A percentile compares a stretch with the other conserved stretches of the same genome.
Evolutionary conservation across 30 jellyfish, hydroid and myxozoan genomes (phyloP).

Genomic region (Aurelia aurita complex sp. Pacific): DNA sequence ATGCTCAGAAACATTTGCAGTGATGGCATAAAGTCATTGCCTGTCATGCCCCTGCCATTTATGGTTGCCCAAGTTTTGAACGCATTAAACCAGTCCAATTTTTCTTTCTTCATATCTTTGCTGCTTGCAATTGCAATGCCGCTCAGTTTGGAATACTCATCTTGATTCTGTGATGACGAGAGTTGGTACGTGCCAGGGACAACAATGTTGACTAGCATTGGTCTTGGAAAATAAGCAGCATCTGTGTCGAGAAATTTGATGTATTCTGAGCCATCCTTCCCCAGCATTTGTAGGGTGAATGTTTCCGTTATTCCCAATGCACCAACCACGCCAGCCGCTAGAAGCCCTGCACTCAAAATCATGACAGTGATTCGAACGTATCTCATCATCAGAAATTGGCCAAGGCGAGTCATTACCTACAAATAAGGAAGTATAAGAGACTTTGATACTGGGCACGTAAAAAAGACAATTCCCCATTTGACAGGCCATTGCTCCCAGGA

Average conservation of each 20-base stretch:
- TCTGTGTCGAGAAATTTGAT: constrained; percentile 48
- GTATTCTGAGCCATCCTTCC: constrained; percentile 76
- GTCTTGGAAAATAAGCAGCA: constrained; percentile 29
- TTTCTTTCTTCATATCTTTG: constrained; percentile 2
- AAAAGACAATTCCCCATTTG: too few species aligned
- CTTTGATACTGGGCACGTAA: too few species aligned
- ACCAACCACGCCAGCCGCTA: constrained; percentile 69
- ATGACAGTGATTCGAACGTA: constrained; percentile 46
- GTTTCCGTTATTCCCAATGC: constrained; percentile 54
- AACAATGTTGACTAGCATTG: constrained; percentile 32
- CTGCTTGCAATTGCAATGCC: constrained; percentile 17
- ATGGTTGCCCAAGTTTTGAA: constrained; percentile 36
- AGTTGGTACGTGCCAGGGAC: constrained; percentile 45
- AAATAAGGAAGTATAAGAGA: neutral
- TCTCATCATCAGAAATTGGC: constrained; percentile 20
- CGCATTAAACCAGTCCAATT: constrained; percentile 43
- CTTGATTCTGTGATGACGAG: constrained; percentile 4
- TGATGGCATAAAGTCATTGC: constrained; percentile 7
- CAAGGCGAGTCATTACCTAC: constrained; percentile 33
- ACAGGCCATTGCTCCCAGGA: too few species aligned
- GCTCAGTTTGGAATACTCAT: constrained; percentile 14
- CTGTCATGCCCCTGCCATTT: constrained; percentile 1
- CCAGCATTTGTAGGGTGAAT: constrained; percentile 62
- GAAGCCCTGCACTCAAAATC: constrained; percentile 35
- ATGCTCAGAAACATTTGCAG: constrained; percentile 24